Percentiles rank a stretch among this genome's conserved stretches.
Conservation (phyloP, 2,888 invertebrate species). For the Pseudanteris insignis region DNA sequence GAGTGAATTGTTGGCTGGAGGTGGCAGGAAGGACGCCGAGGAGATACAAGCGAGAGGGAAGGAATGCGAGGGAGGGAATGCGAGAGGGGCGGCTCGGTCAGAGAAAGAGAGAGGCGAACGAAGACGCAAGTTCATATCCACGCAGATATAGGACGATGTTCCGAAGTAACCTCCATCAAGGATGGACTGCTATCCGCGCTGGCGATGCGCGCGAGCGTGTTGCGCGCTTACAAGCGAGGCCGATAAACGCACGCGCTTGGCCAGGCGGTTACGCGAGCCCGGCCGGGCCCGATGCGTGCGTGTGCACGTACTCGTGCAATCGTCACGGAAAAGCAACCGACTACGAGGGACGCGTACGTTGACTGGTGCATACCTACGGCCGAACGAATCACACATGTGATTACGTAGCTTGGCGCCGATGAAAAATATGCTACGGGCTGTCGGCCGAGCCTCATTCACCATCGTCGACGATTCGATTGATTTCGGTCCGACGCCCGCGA, state of each 20-base stretch:
- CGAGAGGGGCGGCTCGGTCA: constrained; percentile 5
- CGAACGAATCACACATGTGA: constrained; percentile 30
- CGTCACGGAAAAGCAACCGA: constrained; percentile 50
- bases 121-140: constrained; percentile 62
- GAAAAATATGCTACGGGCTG: constrained; percentile 25
- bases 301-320: constrained; percentile 35
- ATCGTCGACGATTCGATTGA: constrained; percentile 1
- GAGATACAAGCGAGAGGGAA: constrained; percentile 35
- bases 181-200: constrained; percentile 59
- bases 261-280: too few relatives aligned
- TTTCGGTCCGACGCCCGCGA: background rate
- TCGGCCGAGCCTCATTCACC: constrained; percentile 14
- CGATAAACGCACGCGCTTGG: constrained; percentile 31
- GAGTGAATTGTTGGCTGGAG: constrained; percentile 27
- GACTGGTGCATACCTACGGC: constrained; percentile 40
- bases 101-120: constrained; percentile 48
- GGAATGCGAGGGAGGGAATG: constrained; percentile 17
- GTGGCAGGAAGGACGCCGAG: constrained; percentile 34
- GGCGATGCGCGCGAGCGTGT: constrained; percentile 13
- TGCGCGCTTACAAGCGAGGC: constrained; percentile 16
- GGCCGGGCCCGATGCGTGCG: constrained; percentile 22
- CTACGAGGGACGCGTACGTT: constrained; percentile 39
- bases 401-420: constrained; percentile 36
- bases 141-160: constrained; percentile 65
- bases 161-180: constrained; percentile 66